These are phyloP conservation scores for Epicampocera succincta DNA, from an alignment of 2,888 invertebrate species.

Conservation along the genomic window DNA sequence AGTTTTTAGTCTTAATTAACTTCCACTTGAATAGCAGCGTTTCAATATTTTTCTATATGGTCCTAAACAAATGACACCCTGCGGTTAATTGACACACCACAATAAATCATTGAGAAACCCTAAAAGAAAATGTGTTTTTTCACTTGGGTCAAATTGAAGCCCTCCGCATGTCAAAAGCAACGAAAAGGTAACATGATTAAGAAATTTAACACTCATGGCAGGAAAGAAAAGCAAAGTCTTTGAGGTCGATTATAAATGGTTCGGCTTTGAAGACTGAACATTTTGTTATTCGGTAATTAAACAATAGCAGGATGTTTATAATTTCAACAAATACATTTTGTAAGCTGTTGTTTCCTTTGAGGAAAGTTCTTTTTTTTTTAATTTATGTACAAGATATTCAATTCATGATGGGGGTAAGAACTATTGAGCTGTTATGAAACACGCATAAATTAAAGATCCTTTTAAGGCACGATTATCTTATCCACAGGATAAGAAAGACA, in stretches of 20 bases:
- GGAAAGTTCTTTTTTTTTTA: constrained; percentile 6
- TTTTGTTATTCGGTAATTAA: constrained; percentile 35
- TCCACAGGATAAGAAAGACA: too few species aligned
- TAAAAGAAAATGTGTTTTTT: neutral
- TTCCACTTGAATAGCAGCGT: constrained; percentile 40
- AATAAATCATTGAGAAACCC: constrained; percentile 33
- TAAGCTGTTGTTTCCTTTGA: constrained; percentile 51
- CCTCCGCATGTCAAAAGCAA: neutral
- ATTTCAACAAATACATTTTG: constrained; percentile 61
- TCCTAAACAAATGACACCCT: constrained; percentile 38
- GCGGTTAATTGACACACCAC: constrained; percentile 27
- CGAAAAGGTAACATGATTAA: constrained; percentile 47
- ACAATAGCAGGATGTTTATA: constrained; percentile 60
- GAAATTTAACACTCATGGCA: constrained; percentile 60
- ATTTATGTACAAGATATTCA: constrained; percentile 24
- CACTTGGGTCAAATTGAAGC: constrained; percentile 30
- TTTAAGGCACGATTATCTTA: neutral
- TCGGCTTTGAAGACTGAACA: constrained; percentile 18
- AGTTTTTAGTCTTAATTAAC: constrained; percentile 28
- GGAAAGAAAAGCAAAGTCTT: constrained; percentile 31
- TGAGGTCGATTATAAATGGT: constrained; percentile 48
- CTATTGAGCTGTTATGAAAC: neutral
- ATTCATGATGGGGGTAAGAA: neutral
- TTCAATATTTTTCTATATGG: neutral
- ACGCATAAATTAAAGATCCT: neutral